Evolutionary conservation across 2,888 invertebrate genomes (phyloP).

Genomic region (Drosophila diplacantha): DNA sequence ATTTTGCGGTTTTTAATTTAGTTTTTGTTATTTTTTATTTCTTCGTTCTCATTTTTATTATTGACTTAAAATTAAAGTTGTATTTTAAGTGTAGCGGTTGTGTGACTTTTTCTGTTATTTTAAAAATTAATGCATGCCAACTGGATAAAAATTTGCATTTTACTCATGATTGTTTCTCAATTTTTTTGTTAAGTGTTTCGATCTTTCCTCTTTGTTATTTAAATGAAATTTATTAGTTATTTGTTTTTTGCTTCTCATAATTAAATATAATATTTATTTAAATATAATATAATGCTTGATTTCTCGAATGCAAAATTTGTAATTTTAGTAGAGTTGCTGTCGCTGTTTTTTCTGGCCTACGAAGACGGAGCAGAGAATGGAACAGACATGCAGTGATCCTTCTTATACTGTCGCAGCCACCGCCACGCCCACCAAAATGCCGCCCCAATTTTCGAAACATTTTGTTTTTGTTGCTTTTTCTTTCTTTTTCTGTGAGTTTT

Average conservation of each 20-base stretch:
- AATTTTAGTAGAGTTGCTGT: constrained; percentile 61
- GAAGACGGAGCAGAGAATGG: constrained; percentile 30
- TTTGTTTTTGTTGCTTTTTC: constrained; percentile 10
- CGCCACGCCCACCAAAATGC: constrained; percentile 43
- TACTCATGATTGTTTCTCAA: constrained; percentile 41
- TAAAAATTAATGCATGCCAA: constrained; percentile 60
- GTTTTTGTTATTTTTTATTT: constrained; percentile 48
- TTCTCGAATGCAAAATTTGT: constrained; percentile 75
- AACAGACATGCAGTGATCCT: constrained; percentile 3
- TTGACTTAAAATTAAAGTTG: constrained; percentile 69
- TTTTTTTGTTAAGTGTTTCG: constrained; percentile 28
- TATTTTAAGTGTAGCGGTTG: constrained; percentile 58
- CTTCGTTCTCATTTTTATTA: constrained; percentile 53
- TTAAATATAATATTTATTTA: constrained; percentile 75
- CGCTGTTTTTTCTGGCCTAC: constrained; percentile 40
- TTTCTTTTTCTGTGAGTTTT: constrained; percentile 21
- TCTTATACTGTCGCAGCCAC: constrained; percentile 21
- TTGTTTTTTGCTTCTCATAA: constrained; percentile 67
- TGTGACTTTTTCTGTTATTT: constrained; percentile 42
- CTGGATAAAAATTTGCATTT: constrained; percentile 44
- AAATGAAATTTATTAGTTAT: constrained; percentile 68
- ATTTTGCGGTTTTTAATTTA: no score
- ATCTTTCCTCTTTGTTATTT: constrained; percentile 43
- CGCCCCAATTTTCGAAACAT: constrained; percentile 27
- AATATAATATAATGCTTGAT: constrained; percentile 75